Conservation (phyloP, 2,113 vertebrate species). For the Actenoides hombroni region DNA sequence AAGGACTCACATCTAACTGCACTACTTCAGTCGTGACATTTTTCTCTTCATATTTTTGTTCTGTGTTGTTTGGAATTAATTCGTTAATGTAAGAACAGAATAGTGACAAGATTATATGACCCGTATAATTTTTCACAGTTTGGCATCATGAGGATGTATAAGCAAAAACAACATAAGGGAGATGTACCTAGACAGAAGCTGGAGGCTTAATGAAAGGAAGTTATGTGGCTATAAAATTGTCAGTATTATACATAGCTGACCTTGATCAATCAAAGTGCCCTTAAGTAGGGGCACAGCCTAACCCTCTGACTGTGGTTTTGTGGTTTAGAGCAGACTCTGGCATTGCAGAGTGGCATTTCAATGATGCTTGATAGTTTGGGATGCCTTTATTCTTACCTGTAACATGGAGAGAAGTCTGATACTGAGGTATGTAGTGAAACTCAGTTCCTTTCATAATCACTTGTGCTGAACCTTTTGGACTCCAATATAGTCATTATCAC, state of each 20-base stretch:
- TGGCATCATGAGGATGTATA: neutral
- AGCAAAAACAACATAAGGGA: slow-evolving; percentile 26
- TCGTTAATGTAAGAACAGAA: neutral
- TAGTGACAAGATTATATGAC: neutral
- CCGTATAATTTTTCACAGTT: neutral
- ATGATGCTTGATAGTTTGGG: neutral
- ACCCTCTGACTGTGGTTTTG: neutral
- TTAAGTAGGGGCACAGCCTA: neutral
- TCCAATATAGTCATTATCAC: neutral
- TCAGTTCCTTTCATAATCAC: neutral
- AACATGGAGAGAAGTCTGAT: neutral
- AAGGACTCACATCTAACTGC: neutral
- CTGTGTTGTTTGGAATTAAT: neutral
- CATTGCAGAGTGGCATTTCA: neutral
- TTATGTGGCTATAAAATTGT: slow-evolving; percentile 17
- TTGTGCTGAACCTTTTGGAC: neutral
- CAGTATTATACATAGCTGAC: slow-evolving; percentile 1
- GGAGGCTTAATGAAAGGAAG: slow-evolving; percentile 33
- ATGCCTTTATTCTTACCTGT: neutral
- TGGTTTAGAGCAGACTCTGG: neutral
- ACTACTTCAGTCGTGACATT: neutral
- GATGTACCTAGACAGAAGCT: neutral
- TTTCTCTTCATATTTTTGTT: neutral
- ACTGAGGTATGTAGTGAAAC: neutral
- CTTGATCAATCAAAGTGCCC: slow-evolving; percentile 15